phyloP scores from a whole-genome alignment of 2,797 vertebrate genomes.

The Pygocentrus nattereri region DNA sequence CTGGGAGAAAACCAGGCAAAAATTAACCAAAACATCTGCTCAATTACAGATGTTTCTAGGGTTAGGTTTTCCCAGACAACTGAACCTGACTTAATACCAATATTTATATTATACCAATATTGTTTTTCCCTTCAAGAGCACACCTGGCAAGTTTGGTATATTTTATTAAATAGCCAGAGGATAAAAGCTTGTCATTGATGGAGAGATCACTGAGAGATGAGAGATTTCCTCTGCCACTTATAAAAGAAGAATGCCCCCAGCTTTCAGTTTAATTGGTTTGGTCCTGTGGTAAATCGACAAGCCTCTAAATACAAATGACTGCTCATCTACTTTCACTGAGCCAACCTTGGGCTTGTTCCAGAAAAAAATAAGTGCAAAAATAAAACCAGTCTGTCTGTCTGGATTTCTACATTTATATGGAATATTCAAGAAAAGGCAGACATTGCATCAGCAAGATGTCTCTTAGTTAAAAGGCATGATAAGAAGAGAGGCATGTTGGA shows the following conservation, averaged over 20 bases:
- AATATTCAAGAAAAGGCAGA: constrained; percentile 37
- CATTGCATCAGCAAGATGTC: constrained; percentile 31
- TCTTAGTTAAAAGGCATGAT: constrained; percentile 37
- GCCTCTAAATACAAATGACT: constrained; percentile 52
- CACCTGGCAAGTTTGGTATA: not conserved
- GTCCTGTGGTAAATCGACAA: constrained; percentile 50
- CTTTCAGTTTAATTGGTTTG: constrained; percentile 58
- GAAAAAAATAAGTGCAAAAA: constrained; percentile 58
- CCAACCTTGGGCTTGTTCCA: constrained; percentile 53
- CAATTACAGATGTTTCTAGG: not conserved
- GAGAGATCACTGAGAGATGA: constrained; percentile 8
- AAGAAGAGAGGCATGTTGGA: not conserved
- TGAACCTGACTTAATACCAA: not conserved
- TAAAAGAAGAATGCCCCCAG: constrained; percentile 46
- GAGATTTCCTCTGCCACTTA: constrained; percentile 39
- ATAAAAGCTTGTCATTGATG: constrained; percentile 22
- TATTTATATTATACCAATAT: constrained; percentile 5
- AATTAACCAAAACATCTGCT: not conserved
- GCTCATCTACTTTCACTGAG: constrained; percentile 49
- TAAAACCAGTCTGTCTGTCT: constrained; percentile 58
- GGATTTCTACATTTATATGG: constrained; percentile 47
- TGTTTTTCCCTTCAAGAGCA: constrained; percentile 17
- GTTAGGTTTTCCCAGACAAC: constrained; percentile 2
- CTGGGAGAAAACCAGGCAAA: not conserved
- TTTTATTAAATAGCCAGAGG: constrained; percentile 25